Conservation (phyloP, 2,797 vertebrate species). For the Vespertilio murinus region DNA sequence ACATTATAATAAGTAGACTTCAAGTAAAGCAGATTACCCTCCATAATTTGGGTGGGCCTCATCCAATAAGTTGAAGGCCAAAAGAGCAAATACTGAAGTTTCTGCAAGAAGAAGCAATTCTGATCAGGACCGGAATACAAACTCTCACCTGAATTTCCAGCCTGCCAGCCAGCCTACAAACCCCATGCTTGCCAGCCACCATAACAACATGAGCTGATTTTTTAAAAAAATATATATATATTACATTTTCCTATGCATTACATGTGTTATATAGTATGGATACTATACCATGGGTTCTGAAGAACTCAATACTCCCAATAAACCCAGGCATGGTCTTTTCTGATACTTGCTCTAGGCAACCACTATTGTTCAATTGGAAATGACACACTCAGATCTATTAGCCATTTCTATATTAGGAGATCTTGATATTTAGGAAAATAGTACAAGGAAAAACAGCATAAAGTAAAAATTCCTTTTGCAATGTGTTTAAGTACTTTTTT, state of each 20-base stretch:
- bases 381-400: background rate
- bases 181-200: background rate
- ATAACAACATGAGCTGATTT: background rate
- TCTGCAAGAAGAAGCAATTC: background rate
- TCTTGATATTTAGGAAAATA: background rate
- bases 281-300: background rate
- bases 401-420: background rate
- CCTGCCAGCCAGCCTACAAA: background rate
- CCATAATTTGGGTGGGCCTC: background rate
- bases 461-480: background rate
- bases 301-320: background rate
- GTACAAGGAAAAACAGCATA: background rate
- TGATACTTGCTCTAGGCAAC: background rate
- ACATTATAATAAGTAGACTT: background rate
- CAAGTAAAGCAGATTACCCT: background rate
- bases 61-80: background rate
- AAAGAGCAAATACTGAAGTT: background rate
- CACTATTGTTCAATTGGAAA: background rate
- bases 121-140: background rate
- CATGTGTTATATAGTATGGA: background rate
- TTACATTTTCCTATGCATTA: background rate
- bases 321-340: background rate
- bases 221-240: background rate
- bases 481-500: conserved; percentile 10
- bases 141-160: background rate